Conservation (phyloP, 2,113 vertebrate species). For the Sylvia atricapilla region DNA sequence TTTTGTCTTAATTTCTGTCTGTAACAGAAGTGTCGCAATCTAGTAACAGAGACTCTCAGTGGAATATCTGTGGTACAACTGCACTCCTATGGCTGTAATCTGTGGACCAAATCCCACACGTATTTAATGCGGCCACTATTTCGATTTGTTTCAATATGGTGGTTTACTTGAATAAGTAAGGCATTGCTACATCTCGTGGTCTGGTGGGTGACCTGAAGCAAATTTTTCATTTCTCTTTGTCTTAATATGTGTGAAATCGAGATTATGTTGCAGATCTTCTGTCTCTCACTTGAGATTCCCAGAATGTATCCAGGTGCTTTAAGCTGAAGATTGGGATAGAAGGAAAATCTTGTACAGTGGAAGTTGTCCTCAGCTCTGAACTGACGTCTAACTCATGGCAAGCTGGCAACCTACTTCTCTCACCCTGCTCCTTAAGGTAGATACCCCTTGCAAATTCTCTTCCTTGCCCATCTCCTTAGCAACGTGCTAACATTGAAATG, state of each 20-base stretch:
- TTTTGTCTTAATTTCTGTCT: background rate
- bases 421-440: background rate
- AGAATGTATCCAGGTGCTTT: background rate
- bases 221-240: background rate
- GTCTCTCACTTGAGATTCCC: background rate
- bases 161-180: background rate
- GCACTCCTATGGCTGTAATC: background rate
- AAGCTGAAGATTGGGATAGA: background rate
- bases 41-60: background rate
- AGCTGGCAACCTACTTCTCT: background rate
- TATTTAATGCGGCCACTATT: background rate
- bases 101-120: background rate
- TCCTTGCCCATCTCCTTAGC: slow-evolving; percentile 23
- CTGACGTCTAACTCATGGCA: background rate
- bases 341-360: background rate
- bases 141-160: background rate
- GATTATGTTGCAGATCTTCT: background rate
- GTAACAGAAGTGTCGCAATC: background rate
- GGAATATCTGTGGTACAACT: background rate
- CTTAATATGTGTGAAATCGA: background rate
- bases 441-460: background rate
- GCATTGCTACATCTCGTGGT: background rate
- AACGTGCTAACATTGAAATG: background rate
- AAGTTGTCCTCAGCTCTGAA: background rate
- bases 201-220: background rate